phyloP scores from a whole-genome alignment of 2,888 invertebrate genomes.

The Neoaliturus tenellus region DNA sequence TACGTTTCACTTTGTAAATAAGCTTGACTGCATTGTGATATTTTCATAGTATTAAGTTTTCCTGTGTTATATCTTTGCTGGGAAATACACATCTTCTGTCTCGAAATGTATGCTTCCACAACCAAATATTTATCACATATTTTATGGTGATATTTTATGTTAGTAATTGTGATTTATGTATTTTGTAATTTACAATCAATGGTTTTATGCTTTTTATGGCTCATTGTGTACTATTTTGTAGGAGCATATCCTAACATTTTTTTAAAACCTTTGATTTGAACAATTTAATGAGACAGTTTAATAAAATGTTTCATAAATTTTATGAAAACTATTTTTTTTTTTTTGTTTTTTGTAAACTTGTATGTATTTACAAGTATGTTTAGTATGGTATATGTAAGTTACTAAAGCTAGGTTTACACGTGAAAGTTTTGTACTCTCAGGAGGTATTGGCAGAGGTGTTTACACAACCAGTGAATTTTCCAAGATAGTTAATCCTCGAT shows the following conservation, averaged over 20 bases:
- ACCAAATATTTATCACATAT: not conserved
- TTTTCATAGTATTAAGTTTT: slow-evolving; percentile 47
- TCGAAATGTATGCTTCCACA: not conserved
- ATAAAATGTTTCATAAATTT: no score
- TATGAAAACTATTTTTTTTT: no score
- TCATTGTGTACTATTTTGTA: slow-evolving; percentile 6
- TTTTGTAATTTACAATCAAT: not conserved
- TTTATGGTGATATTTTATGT: not conserved
- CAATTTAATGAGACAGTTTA: no score
- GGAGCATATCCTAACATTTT: not conserved
- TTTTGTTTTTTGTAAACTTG: no score
- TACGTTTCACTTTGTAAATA: slow-evolving; percentile 25
- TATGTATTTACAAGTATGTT: no score
- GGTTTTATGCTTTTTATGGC: not conserved
- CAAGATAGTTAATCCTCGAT: no score
- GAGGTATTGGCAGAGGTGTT: no score
- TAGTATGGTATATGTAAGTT: no score
- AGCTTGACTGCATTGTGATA: slow-evolving; percentile 44
- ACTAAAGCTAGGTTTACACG: no score
- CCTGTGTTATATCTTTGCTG: slow-evolving; percentile 7
- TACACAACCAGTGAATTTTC: no score
- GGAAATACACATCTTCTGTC: not conserved
- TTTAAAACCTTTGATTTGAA: not conserved
- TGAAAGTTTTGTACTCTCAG: no score
- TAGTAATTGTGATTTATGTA: not conserved